A percentile compares a stretch with the other conserved stretches of the same genome.
phyloP scores from a whole-genome alignment of 2,797 vertebrate genomes.

The Telmatherina bonti region DNA sequence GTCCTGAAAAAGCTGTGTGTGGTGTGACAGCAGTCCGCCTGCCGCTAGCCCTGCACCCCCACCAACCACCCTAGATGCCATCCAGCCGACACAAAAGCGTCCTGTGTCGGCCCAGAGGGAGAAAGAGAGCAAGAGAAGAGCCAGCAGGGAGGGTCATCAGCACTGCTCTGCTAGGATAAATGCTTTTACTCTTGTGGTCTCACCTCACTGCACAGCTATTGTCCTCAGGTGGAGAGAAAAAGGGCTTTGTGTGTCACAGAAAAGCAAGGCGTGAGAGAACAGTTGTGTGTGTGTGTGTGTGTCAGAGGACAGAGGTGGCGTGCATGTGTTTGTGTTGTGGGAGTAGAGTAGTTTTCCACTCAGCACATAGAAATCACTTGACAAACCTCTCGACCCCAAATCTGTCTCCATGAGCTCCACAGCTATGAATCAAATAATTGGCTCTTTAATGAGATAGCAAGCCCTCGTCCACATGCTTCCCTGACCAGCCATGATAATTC shows the following conservation, averaged over 20 bases:
- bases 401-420: constrained; percentile 14
- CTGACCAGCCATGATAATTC: not conserved
- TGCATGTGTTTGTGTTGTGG: constrained; percentile 3
- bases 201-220: constrained; percentile 73
- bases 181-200: constrained; percentile 74
- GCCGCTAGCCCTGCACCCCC: constrained; percentile 41
- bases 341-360: constrained; percentile 24
- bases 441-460: constrained; percentile 26
- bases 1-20: constrained; percentile 77
- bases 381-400: constrained; percentile 21
- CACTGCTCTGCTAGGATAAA: constrained; percentile 74
- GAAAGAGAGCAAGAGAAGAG: constrained; percentile 59
- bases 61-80: constrained; percentile 18
- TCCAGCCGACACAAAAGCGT: constrained; percentile 71
- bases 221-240: constrained; percentile 62
- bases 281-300: constrained; percentile 22
- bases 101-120: constrained; percentile 66
- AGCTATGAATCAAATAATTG: constrained; percentile 29
- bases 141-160: constrained; percentile 75
- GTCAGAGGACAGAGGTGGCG: not conserved
- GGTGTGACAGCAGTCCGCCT: constrained; percentile 74
- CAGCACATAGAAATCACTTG: constrained; percentile 35
- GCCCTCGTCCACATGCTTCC: constrained; percentile 3
- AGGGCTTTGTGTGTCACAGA: constrained; percentile 46
- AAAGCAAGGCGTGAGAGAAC: constrained; percentile 33